These are phyloP conservation scores for Ibycter americanus DNA, from an alignment of 2,797 vertebrate species.

Conservation along the genomic window DNA sequence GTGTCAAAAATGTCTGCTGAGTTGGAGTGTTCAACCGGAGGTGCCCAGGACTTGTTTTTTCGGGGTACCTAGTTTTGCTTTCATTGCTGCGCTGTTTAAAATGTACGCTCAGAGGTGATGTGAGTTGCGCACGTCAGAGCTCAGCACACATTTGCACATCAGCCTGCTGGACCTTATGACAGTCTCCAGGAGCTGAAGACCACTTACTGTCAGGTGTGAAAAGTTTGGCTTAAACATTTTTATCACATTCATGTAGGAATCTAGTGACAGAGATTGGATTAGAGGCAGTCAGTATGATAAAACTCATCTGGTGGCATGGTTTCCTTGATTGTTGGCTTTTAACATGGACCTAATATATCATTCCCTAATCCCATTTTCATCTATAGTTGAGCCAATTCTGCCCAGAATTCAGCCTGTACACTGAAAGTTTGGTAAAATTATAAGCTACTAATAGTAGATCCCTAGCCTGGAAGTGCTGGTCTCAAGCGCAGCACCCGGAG, in stretches of 20 bases:
- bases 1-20: neutral
- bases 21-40: accelerated
- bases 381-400: neutral
- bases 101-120: neutral
- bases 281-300: neutral
- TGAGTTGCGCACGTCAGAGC: neutral
- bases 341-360: neutral
- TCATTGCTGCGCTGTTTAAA: neutral
- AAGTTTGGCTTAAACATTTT: neutral
- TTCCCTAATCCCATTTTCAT: neutral
- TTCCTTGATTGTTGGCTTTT: neutral
- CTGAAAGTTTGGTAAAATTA: neutral
- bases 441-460: neutral
- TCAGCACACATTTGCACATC: neutral
- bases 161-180: neutral
- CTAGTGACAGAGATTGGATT: neutral
- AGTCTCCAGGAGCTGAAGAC: neutral
- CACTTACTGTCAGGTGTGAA: neutral
- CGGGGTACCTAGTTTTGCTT: neutral
- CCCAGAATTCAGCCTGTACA: neutral
- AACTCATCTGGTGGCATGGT: neutral
- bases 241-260: neutral
- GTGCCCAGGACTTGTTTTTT: neutral
- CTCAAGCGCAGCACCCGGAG: neutral
- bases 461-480: neutral